Base-by-base conservation (phyloP, 2,797 vertebrate genomes). In the Morelia viridis region DNA sequence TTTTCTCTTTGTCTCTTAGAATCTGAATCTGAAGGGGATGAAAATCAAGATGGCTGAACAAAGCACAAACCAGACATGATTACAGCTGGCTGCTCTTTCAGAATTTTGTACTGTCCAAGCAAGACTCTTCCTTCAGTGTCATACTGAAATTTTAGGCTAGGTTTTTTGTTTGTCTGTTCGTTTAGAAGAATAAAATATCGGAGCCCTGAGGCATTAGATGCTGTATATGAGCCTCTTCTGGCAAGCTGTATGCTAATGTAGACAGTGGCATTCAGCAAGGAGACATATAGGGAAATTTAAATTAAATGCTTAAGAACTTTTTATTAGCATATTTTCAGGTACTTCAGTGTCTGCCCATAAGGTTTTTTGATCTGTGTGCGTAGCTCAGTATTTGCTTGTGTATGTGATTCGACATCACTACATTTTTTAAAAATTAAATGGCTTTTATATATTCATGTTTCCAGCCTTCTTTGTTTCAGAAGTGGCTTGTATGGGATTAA, bases 1-100 rank as follows among this genome's bases (percentile, higher is more conserved):
- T 46, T 80, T 53, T 86, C 26, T 61, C 94, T 92, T 97, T 94
- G 46, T 92, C 46, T 90, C 84, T 64, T 91, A 99, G 98, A 99
- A 96, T 98, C 98, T 0, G 98, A 98, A 95, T 99, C 98, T 0
- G 98, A 99, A 96, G 98, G 97, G 41, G 98, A 99, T 90, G 98
- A 98, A 92, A 98, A 98, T 96, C 98, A 98, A 97, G 95, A 65
- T 1, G 17, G 87, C 94, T 90, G 89, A 19, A 94, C 85, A 94
- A 91, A 96, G 96, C 96, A 93, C 96, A 96, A 87, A 90, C 94
- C 56, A 91, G 94, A 94, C 92, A 93, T 28, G 95, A 91, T 96
- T 94, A 89, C 92, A 92, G 92, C 94, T 94, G 94, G 92, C 93
- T 93, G 95, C 89, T 96, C 96, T 62, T 96, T 94, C 95, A 94